Conservation (phyloP, 2,797 vertebrate species). For the Sarcophilus harrisii region DNA sequence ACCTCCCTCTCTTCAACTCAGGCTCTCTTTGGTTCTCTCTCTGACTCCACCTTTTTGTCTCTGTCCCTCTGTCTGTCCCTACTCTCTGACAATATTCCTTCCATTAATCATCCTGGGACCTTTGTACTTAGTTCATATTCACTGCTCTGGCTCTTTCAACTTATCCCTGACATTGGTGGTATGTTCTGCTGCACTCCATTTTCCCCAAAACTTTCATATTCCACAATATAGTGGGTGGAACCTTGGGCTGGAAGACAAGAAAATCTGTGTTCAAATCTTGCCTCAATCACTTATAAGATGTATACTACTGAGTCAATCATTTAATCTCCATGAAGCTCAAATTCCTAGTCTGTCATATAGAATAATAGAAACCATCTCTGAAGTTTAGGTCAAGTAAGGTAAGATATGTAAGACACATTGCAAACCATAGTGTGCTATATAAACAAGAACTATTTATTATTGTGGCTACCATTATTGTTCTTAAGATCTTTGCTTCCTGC, state of each 20-base stretch:
- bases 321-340: background rate
- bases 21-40: background rate
- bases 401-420: background rate
- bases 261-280: background rate
- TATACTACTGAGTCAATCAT: background rate
- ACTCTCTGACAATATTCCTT: background rate
- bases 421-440: background rate
- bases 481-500: background rate
- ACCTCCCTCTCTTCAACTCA: background rate
- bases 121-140: background rate
- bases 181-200: background rate
- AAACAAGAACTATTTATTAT: background rate
- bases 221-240: background rate
- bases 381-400: background rate
- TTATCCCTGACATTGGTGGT: background rate
- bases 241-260: background rate
- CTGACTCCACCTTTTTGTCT: background rate
- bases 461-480: background rate
- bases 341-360: background rate
- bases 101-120: background rate
- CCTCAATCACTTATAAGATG: background rate
- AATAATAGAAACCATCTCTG: background rate
- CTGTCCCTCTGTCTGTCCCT: background rate
- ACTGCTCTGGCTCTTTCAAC: background rate
- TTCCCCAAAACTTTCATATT: background rate